Percentiles rank a stretch among this genome's conserved stretches.
phyloP scores from a whole-genome alignment of 1,140 invertebrate genomes.

The Bombus waltoni region DNA sequence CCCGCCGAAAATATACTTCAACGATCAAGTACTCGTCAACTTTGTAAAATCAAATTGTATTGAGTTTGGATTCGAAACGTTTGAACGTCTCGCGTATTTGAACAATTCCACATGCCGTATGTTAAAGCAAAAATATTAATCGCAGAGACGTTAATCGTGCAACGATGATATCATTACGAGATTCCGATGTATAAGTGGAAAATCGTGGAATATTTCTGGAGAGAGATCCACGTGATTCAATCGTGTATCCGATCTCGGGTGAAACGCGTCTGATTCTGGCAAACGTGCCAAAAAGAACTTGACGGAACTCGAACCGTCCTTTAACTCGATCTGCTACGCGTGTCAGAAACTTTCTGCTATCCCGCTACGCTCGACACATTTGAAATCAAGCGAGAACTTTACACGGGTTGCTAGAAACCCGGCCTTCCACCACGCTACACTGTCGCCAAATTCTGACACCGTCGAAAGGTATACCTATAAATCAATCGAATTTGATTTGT shows the following conservation, averaged over 20 bases:
- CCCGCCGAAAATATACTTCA: too few relatives aligned
- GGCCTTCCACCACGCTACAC: background rate
- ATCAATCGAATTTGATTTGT: background rate
- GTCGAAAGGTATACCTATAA: background rate
- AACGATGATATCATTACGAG: background rate
- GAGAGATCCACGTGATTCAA: background rate
- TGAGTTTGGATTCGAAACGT: too few relatives aligned
- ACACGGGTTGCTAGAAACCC: background rate
- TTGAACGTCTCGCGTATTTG: too few relatives aligned
- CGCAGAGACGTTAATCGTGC: background rate
- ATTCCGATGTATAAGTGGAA: too few relatives aligned
- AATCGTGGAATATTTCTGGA: background rate
- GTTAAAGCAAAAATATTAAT: too few relatives aligned
- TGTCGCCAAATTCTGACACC: background rate
- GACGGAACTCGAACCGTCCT: background rate
- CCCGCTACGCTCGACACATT: background rate
- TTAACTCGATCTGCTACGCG: background rate
- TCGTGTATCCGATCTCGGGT: background rate
- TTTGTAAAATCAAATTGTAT: too few relatives aligned
- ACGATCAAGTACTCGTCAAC: too few relatives aligned
- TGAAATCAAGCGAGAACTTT: conserved; percentile 7
- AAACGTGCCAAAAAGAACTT: background rate
- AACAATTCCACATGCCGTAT: too few relatives aligned
- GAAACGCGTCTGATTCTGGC: background rate
- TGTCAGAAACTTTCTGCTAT: conserved; percentile 1